phyloP scores from a whole-genome alignment of 2,888 invertebrate genomes.

The Pammene fasciana region DNA sequence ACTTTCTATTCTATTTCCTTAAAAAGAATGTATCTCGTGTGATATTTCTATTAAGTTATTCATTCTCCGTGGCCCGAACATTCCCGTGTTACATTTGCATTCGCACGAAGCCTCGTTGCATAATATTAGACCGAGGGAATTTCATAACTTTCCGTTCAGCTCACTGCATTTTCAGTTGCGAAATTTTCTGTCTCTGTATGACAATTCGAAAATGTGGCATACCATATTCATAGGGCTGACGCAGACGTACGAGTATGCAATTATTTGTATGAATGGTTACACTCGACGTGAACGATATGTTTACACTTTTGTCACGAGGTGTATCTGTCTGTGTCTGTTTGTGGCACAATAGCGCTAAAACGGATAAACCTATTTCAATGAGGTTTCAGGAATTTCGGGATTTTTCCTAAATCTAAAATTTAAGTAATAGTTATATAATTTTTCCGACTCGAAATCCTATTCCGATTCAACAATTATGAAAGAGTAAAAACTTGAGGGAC shows the following conservation, averaged over 20 bases:
- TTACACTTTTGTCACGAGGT: too few relatives aligned
- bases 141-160: not conserved
- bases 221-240: not conserved
- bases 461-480: not conserved
- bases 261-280: not conserved
- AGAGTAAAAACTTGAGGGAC: not conserved
- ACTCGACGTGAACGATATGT: not conserved
- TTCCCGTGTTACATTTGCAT: conserved; percentile 7
- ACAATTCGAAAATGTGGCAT: not conserved
- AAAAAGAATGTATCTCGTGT: not conserved
- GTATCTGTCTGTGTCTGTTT: too few relatives aligned
- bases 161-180: not conserved
- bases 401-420: too few relatives aligned
- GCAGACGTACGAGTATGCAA: not conserved
- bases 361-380: too few relatives aligned
- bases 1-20: too few relatives aligned
- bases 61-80: not conserved
- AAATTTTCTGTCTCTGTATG: not conserved
- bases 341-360: too few relatives aligned
- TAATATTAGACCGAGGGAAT: conserved; percentile 7
- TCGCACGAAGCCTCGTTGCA: not conserved
- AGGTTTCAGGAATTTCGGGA: too few relatives aligned
- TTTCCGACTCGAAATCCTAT: too few relatives aligned
- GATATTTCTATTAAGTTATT: not conserved
- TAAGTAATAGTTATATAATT: too few relatives aligned